Evolutionary conservation across 2,797 vertebrate species (phyloP), one percentile per base, ranked within the genome.

Genomic region (Danio choprae): DNA sequence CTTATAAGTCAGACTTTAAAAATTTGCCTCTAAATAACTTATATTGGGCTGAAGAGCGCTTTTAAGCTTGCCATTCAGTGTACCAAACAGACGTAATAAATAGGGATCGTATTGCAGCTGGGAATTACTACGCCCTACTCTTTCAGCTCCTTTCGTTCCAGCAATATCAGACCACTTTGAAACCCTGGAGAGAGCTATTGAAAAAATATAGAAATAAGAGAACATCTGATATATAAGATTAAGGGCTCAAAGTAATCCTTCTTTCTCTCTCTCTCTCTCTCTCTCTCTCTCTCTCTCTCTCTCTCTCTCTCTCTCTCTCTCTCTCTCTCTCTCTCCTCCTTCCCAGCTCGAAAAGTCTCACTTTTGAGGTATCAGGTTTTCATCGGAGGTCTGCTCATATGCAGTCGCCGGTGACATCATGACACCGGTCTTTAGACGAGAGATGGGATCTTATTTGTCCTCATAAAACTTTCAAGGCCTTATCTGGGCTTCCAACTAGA

Each of bases 391-490:
- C 56, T 43, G 59, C 71, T 82, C 60, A 40, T 75, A 58, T 69
- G 55, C 81, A 67, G 84, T 78, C 59, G 7, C 20, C 64, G 43
- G 68, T 89, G 87, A 89, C 86, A 88, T 89, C 88, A 89, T 87
- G 83, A 87, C 85, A 83, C 53, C 18, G 63, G 84, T 78, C 85
- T 69, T 80, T 76, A 85, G 78, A 80, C 58, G 22, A 76, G 77
- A 85, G 81, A 73, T 51, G 79, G 84, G 83, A 87, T 86, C 87
- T 81, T 85, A 89, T 87, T 87, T 87, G 83, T 78, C 75, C 84
- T 88, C 87, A 89, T 89, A 83, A 89, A 88, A 89, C 77, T 86
- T 89, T 87, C 86, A 88, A 41, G 55, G 74, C 71, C 80, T 84
- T 86, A 86, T 86, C 84, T 82, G 77, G 68, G 68, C 76, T 68